Percentiles rank a stretch among this genome's conserved stretches.
phyloP scores from a whole-genome alignment of 1,140 invertebrate genomes.

The Diorhabda elongata region DNA sequence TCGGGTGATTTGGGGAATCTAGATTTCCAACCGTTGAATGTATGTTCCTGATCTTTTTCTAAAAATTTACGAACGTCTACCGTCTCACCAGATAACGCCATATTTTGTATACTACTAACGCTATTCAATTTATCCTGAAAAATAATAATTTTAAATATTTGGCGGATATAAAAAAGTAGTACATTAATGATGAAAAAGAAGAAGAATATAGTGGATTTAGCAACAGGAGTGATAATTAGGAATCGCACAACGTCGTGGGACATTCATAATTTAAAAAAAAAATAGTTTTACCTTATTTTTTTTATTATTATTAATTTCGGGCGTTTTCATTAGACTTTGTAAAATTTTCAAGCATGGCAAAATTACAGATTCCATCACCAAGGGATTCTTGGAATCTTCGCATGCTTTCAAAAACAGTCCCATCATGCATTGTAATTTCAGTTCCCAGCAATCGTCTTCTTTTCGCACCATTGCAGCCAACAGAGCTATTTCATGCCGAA shows the following conservation, averaged over 20 bases:
- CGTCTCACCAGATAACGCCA: conserved; percentile 52
- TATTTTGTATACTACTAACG: conserved; percentile 36
- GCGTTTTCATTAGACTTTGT: conserved; percentile 71
- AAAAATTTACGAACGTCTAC: conserved; percentile 76
- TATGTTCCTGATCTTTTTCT: conserved; percentile 65
- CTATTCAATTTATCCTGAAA: conserved; percentile 52
- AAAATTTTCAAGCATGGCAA: conserved; percentile 82
- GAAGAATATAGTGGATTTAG: too few species aligned
- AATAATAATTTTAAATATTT: conserved; percentile 17
- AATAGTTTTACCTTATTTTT: conserved; percentile 9
- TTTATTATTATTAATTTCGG: conserved; percentile 52
- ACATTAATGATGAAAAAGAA: background rate
- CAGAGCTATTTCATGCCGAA: conserved; percentile 84
- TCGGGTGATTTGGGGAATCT: conserved; percentile 26
- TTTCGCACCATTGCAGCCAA: conserved; percentile 83
- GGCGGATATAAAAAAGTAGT: background rate
- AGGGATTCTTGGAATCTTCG: conserved; percentile 64
- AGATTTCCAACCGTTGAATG: conserved; percentile 65
- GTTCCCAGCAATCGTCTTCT: conserved; percentile 94
- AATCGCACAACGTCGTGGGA: too few species aligned
- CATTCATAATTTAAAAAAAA: too few species aligned
- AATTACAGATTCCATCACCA: conserved; percentile 72
- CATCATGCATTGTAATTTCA: conserved; percentile 85
- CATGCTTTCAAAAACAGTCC: conserved; percentile 75
- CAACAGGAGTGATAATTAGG: too few species aligned